Percentiles rank a stretch among this genome's conserved stretches.
Conservation (phyloP, 2,113 vertebrate species). For the Otis tarda region DNA sequence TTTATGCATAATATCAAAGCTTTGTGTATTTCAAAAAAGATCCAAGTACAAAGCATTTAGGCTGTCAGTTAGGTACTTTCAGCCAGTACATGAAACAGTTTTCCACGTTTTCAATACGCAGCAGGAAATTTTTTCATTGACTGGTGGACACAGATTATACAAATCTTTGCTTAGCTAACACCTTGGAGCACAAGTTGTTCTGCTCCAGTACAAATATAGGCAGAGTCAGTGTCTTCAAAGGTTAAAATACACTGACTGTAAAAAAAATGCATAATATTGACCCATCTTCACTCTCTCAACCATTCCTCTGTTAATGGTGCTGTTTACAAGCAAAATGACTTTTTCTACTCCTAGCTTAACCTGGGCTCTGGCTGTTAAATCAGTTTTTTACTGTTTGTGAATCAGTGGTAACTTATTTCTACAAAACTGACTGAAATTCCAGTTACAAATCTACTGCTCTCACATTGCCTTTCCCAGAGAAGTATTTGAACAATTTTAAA, state of each 20-base stretch:
- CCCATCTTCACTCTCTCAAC: background rate
- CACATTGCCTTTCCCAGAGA: background rate
- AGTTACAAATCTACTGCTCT: background rate
- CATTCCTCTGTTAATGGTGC: background rate
- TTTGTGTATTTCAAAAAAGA: background rate
- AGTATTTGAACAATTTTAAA: background rate
- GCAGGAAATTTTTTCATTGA: background rate
- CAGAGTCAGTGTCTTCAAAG: background rate
- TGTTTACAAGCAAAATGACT: background rate
- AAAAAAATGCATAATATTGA: background rate
- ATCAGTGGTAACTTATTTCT: background rate
- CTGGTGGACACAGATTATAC: background rate
- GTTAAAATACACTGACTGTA: background rate
- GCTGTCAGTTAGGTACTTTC: background rate
- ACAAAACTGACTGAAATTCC: background rate
- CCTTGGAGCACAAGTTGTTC: background rate
- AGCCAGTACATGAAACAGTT: background rate
- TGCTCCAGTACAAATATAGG: background rate
- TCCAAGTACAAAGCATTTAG: background rate
- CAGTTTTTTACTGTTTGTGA: background rate
- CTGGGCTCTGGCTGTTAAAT: background rate
- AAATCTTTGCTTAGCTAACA: slow-evolving; percentile 8
- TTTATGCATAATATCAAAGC: background rate
- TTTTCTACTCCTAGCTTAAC: background rate
- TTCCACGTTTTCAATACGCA: background rate